phyloP scores from a whole-genome alignment of 2,113 vertebrate genomes.

The Nipponia nippon region DNA sequence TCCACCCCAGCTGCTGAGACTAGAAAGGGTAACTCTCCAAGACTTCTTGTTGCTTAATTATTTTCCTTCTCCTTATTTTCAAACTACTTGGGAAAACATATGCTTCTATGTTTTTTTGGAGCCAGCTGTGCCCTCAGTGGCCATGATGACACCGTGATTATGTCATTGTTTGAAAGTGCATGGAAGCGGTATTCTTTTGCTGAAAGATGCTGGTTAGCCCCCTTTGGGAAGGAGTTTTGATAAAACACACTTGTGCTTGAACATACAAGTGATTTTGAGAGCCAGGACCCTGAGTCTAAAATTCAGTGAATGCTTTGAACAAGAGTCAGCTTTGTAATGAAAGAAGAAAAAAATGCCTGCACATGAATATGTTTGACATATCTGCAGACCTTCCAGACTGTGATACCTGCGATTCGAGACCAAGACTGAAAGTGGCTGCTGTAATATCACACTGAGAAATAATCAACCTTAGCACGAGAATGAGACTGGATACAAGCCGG shows the following conservation, averaged over 20 bases:
- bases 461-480: not conserved
- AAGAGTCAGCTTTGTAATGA: not conserved
- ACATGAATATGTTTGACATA: not conserved
- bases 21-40: not conserved
- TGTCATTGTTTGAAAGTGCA: not conserved
- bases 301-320: not conserved
- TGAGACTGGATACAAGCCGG: not conserved
- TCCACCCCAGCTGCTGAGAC: not conserved
- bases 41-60: not conserved
- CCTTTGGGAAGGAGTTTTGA: not conserved
- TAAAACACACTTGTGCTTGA: not conserved
- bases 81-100: not conserved
- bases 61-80: not conserved
- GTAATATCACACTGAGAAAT: not conserved
- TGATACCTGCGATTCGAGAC: rapidly evolving
- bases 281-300: not conserved
- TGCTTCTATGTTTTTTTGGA: not conserved
- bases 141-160: not conserved
- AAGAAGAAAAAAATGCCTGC: not conserved
- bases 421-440: not conserved
- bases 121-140: not conserved
- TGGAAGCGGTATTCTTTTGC: not conserved
- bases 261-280: not conserved
- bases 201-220: not conserved
- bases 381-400: not conserved